Evolutionary conservation across 2,888 invertebrate species (phyloP), one percentile per base, ranked within the genome.

Genomic region (Seira musarum): DNA sequence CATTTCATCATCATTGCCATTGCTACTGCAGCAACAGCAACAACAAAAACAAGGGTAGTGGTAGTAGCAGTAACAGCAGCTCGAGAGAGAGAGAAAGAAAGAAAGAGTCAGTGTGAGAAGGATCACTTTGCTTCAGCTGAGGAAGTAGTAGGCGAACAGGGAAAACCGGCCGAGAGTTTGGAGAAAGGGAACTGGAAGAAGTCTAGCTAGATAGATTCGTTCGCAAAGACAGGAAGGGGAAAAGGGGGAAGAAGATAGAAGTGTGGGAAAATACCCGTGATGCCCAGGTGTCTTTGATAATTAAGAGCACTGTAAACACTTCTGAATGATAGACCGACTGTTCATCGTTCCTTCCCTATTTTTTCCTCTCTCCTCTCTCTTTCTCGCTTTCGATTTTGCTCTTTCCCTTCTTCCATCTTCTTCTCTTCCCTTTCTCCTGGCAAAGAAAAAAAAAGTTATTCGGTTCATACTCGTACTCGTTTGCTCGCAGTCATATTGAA

Each of bases 241-340:
- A 70, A 75, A 66, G 75, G 78, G 80, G 81, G 82, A 82, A 82
- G 77, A 83, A 84, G 83, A 85, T 84, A 85, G 85, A 83, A 86
- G 83, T 85, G 86, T 86, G 86, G 85, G 86, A 86, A 85, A 86
- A 86, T 85, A 84, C 83, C 82, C 85, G 84, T 81, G 82, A 80
- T 73, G 84, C 80, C 82, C 86, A 86, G 86, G 86, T 86, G 86
- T 84, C 80, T 82, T 80, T 81, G 85, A 86, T 86, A 86, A 86
- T 86, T 86, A 86, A 86, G 85, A 85, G 85, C 82, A 85, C 84
- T 84, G 86, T 85, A 85, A 86, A 85, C 84, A 86, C 83, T 81
- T 77, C 77, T 82, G 83, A 83, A 82, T 83, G 83, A 83, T 83
- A 83, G 83, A 84, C 84, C 82, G 79, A 79, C 81, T 82, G 79